A percentile compares a stretch with the other conserved stretches of the same genome.
Evolutionary conservation across 2,888 invertebrate genomes (phyloP).

Genomic region (Meandrusa payeni): DNA sequence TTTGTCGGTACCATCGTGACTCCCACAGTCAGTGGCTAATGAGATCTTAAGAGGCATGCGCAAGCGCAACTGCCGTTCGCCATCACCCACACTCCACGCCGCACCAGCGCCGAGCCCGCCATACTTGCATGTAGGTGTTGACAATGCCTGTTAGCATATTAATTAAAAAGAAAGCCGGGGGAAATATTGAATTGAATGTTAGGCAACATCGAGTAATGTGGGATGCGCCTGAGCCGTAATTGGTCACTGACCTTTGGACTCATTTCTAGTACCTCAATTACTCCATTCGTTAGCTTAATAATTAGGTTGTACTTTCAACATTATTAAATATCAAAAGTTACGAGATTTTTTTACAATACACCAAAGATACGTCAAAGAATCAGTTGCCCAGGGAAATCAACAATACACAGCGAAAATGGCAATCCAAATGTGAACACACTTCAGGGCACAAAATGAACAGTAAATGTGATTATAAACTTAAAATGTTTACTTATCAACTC

Average conservation of each 20-base stretch:
- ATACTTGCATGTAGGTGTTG: slow-evolving; percentile 61
- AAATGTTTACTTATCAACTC: no score
- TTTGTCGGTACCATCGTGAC: slow-evolving; percentile 2
- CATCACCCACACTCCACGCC: slow-evolving; percentile 45
- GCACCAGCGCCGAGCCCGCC: slow-evolving; percentile 37
- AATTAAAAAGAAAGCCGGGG: slow-evolving; percentile 72
- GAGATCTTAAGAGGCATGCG: slow-evolving; percentile 9
- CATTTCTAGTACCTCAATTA: no score
- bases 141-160: slow-evolving; percentile 77
- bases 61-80: slow-evolving; percentile 16
- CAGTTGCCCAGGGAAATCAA: no score
- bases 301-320: no score
- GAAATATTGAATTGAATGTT: slow-evolving; percentile 55
- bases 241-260: slow-evolving; percentile 29
- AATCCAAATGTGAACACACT: no score
- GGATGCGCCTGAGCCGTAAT: slow-evolving; percentile 21
- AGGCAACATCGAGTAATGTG: slow-evolving; percentile 44
- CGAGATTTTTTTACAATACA: no score
- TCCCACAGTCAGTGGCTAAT: slow-evolving; percentile 12
- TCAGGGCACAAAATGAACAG: no score
- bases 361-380: no score
- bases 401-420: no score
- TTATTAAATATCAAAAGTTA: no score
- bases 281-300: no score
- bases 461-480: no score